These are phyloP conservation scores for Poecile montanus DNA, from an alignment of 2,797 vertebrate species.

Conservation along the genomic window DNA sequence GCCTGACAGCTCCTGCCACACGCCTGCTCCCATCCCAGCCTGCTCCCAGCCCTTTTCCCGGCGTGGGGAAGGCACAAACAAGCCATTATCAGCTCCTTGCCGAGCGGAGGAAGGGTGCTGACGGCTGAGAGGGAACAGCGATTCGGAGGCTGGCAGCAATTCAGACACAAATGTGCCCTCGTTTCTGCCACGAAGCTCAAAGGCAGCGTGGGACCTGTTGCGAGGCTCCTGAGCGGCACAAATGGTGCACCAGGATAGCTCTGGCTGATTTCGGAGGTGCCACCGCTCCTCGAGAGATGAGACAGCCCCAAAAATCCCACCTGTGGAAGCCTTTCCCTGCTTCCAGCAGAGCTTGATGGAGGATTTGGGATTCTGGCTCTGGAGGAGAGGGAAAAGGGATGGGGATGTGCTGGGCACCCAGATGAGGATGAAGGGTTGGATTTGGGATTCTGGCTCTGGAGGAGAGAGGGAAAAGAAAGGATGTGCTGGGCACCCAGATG, in stretches of 20 bases:
- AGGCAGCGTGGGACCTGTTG: background rate
- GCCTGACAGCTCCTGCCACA: background rate
- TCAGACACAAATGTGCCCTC: background rate
- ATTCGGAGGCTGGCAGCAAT: background rate
- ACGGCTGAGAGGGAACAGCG: conserved; percentile 16
- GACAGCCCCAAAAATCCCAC: background rate
- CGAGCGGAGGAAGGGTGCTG: conserved; percentile 19
- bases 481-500: background rate
- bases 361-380: background rate
- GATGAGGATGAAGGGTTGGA: background rate
- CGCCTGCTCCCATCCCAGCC: background rate
- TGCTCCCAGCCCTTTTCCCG: background rate
- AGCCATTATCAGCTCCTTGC: background rate
- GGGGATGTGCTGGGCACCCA: no score
- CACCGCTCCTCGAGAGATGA: rapidly evolving
- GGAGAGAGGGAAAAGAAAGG: no score
- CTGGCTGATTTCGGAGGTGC: rapidly evolving
- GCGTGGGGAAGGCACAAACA: background rate
- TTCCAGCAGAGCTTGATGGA: background rate
- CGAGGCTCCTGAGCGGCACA: background rate
- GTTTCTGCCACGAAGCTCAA: background rate
- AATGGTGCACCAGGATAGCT: background rate
- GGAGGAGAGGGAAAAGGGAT: background rate
- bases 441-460: background rate
- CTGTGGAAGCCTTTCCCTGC: rapidly evolving